Evolutionary conservation across 2,888 invertebrate species (phyloP).

Genomic region (Pyrgus malvae): DNA sequence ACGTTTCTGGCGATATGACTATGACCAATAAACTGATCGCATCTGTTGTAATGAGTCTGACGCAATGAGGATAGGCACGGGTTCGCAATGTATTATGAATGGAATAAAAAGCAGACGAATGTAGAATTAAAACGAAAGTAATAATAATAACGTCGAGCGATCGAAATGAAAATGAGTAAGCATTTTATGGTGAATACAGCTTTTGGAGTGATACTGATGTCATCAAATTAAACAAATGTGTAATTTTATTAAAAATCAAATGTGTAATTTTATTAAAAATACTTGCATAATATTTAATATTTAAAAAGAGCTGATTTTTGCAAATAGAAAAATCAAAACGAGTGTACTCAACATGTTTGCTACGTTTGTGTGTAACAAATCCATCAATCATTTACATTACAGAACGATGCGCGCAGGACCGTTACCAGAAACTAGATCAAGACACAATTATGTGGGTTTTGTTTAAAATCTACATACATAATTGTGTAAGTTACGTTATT

Average conservation of each 20-base stretch:
- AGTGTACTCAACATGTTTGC: too few relatives aligned
- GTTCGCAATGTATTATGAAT: background rate
- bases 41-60: conserved; percentile 26
- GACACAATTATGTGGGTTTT: conserved; percentile 6
- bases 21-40: conserved; percentile 27
- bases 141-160: too few relatives aligned
- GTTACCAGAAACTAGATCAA: conserved; percentile 18
- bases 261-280: too few relatives aligned
- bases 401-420: conserved; percentile 6
- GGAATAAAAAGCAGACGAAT: background rate
- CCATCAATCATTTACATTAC: conserved; percentile 15
- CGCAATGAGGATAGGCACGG: conserved; percentile 2
- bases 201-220: too few relatives aligned
- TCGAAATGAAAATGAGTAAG: too few relatives aligned
- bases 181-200: too few relatives aligned
- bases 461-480: conserved; percentile 11
- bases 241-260: too few relatives aligned
- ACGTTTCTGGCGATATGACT: conserved; percentile 16
- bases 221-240: too few relatives aligned
- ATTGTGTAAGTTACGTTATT: background rate
- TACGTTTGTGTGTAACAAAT: conserved; percentile 18
- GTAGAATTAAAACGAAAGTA: too few relatives aligned
- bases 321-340: too few relatives aligned
- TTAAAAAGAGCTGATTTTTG: too few relatives aligned
- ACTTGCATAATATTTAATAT: too few relatives aligned